Evolutionary conservation across 2,797 vertebrate species (phyloP).

Genomic region (Tadarida brasiliensis): DNA sequence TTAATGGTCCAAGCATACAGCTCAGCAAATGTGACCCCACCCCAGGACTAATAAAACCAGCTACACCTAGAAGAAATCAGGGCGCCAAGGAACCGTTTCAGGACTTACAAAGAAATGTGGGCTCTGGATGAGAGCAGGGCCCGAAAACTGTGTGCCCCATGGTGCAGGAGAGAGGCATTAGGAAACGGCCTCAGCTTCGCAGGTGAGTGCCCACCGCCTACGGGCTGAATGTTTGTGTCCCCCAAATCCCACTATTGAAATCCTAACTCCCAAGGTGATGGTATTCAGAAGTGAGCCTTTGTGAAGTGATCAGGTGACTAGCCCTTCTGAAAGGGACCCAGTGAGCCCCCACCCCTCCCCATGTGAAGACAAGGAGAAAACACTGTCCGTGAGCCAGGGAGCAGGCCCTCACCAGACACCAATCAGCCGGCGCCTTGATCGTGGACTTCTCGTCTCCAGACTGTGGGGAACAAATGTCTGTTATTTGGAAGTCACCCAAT

Average conservation of each 20-base stretch:
- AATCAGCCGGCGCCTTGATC: not conserved
- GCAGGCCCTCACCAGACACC: not conserved
- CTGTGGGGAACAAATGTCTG: not conserved
- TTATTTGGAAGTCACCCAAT: not conserved
- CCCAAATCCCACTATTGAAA: not conserved
- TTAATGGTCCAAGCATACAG: not conserved
- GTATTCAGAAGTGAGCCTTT: not conserved
- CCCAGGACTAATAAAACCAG: not conserved
- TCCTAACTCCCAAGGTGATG: not conserved
- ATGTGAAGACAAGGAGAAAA: fast-evolving
- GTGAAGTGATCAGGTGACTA: not conserved
- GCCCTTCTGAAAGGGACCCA: fast-evolving
- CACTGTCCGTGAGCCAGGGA: not conserved
- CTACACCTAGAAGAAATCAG: not conserved
- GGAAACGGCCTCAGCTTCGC: not conserved
- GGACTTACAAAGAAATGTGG: not conserved
- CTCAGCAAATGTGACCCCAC: not conserved
- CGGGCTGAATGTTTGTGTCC: not conserved
- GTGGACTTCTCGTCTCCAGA: not conserved
- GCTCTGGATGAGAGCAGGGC: not conserved
- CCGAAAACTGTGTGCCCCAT: too few species aligned
- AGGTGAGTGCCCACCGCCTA: not conserved
- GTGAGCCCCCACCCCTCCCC: too few species aligned
- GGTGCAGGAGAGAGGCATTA: not conserved
- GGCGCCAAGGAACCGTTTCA: not conserved